Percentiles rank a stretch among this genome's conserved stretches.
Evolutionary conservation across 2,113 vertebrate species (phyloP).

Genomic region (Petromus typicus): DNA sequence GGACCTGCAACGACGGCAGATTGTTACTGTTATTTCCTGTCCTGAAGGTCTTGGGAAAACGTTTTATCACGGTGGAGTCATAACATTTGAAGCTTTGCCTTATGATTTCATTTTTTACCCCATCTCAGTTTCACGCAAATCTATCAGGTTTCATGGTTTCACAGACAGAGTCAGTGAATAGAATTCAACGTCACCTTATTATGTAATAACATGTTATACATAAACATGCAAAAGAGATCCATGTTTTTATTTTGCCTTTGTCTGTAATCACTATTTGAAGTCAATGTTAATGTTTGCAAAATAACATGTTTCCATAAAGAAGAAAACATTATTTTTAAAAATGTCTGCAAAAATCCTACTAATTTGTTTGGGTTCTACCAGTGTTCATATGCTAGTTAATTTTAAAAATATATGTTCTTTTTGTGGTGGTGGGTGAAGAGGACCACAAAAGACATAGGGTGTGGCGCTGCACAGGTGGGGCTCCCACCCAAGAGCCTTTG

Average conservation of each 20-base stretch:
- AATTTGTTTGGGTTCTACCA: background rate
- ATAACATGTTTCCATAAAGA: constrained; percentile 56
- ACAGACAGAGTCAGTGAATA: constrained; percentile 26
- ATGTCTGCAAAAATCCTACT: constrained; percentile 1
- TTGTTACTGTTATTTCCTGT: background rate
- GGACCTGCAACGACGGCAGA: background rate
- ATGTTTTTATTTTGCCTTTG: constrained; percentile 54
- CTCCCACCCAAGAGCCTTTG: no score
- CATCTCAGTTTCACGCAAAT: constrained; percentile 29
- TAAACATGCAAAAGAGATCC: constrained; percentile 49
- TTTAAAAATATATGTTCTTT: background rate
- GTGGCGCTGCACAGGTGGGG: background rate
- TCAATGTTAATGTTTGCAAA: constrained; percentile 59
- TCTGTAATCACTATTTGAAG: constrained; percentile 54
- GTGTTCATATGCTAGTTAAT: background rate
- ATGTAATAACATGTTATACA: background rate
- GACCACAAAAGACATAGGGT: background rate
- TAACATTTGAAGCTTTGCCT: constrained; percentile 33
- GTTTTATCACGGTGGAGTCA: background rate
- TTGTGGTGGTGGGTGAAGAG: background rate
- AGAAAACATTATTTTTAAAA: constrained; percentile 55
- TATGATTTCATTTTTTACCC: background rate
- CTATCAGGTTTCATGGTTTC: background rate
- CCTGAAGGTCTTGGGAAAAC: background rate
- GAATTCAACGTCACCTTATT: background rate